Evolutionary conservation across 2,113 vertebrate genomes (phyloP).

Genomic region (Erinaceus europaeus): DNA sequence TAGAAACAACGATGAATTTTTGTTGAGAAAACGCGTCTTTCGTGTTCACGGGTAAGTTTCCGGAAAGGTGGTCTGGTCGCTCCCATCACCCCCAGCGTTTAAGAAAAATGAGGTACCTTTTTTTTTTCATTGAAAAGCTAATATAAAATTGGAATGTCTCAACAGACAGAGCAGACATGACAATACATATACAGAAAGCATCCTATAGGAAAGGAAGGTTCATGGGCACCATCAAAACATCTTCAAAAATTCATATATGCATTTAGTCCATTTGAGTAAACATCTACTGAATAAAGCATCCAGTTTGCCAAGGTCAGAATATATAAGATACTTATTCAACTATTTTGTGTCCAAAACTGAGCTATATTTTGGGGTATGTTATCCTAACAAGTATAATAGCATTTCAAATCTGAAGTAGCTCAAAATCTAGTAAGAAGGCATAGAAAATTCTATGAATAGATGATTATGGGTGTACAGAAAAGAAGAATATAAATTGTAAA

Average conservation of each 20-base stretch:
- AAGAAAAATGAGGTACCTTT: background rate
- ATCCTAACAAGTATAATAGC: background rate
- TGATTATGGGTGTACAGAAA: background rate
- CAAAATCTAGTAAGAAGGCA: background rate
- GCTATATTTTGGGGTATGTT: background rate
- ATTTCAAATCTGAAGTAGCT: background rate
- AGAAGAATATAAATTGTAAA: background rate
- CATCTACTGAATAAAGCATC: background rate
- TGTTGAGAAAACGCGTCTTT: too few relatives aligned
- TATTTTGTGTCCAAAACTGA: background rate
- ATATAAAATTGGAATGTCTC: background rate
- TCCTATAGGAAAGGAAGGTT: background rate
- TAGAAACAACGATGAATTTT: too few relatives aligned
- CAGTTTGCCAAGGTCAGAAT: background rate
- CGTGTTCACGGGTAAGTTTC: too few relatives aligned
- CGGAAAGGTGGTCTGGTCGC: too few relatives aligned
- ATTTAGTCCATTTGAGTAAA: background rate
- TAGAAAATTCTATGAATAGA: background rate
- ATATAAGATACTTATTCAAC: background rate
- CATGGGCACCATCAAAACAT: background rate
- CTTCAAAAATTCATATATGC: background rate
- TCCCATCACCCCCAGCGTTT: too few relatives aligned
- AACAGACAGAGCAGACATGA: background rate
- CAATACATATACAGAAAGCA: background rate
- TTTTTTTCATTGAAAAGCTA: background rate